Evolutionary conservation across 2,797 vertebrate genomes (phyloP), one percentile per base, ranked within the genome.

Genomic region (Orestias chungarensis): DNA sequence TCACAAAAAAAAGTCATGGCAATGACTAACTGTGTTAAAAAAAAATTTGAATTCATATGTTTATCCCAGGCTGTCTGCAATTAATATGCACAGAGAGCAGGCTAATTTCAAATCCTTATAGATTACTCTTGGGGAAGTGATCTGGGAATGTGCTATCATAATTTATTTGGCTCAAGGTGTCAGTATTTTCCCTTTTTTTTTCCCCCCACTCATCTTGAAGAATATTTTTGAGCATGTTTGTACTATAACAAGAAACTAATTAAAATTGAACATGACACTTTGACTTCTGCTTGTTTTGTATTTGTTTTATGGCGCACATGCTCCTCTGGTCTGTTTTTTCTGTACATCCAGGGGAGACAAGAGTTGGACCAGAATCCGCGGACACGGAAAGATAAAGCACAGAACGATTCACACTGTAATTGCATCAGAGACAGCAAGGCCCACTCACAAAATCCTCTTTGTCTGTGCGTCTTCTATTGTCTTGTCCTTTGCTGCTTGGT

Each of bases 331-430:
- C 35, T 27, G 8, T 70, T 70, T 59, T 25, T 35, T 59, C 35
- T 2, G 61, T 17, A 65, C 29, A n/a, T 31, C 29, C n/a, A 65
- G 65, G 61, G 67, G 66, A 76, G 61, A 29, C 17, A 31, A n/a
- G 29, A 66, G 82, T 0, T 64, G 59, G 68, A 40, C 23, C 23
- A 75, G 73, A 68, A 81, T 86, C 86, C 85, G 61, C 20, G 23
- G 86, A 90, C 86, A 78, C 79, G 3, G 67, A 70, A 64, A 88
- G 85, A 91, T 85, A 82, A 88, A 88, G 78, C 73, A 35, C 87
- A 81, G 75, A 87, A 88, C 85, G 79, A 88, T 83, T 82, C 82
- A n/a, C 73, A 65, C 80, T 79, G 90, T 93, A 93, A 93, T 92
- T 91, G 86, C 83, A 83, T 92, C 77, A 23, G 73, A 86, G 87